Evolutionary conservation across 2,888 invertebrate species (phyloP).

Genomic region (Meteorus colon): DNA sequence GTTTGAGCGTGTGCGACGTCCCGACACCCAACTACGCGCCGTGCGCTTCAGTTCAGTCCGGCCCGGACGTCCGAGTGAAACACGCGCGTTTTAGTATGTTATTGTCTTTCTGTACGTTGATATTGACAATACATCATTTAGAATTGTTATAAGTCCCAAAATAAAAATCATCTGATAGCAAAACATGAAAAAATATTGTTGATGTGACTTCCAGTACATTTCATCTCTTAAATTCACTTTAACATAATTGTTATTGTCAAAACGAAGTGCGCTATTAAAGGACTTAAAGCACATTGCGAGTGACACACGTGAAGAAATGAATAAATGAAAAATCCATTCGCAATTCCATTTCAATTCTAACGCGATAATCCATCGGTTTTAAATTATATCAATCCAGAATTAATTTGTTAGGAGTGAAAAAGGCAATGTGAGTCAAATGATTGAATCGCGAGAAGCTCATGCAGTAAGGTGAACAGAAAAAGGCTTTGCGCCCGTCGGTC

Average conservation of each 20-base stretch:
- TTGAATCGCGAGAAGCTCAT: background rate
- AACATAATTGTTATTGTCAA: no score
- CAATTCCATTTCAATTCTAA: no score
- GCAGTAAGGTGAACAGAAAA: conserved; percentile 16
- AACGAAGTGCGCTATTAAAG: no score
- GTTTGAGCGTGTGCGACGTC: conserved; percentile 48
- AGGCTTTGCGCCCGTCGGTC: conserved; percentile 44
- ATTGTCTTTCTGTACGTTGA: background rate
- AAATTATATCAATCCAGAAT: background rate
- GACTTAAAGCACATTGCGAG: no score
- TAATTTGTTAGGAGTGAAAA: background rate
- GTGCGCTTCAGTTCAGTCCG: conserved; percentile 66
- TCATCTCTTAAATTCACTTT: background rate
- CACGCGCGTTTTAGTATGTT: conserved; percentile 47
- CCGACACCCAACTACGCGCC: conserved; percentile 56
- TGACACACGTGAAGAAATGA: no score
- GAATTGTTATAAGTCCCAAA: background rate
- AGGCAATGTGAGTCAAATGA: background rate
- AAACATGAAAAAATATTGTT: background rate
- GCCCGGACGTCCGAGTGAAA: conserved; percentile 70
- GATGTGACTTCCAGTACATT: background rate
- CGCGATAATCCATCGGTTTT: no score
- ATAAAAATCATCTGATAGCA: background rate
- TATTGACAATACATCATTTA: background rate
- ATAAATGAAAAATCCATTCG: no score